phyloP scores from a whole-genome alignment of 92 coral and sea anemone species.

The Zoanthus solanderi region DNA sequence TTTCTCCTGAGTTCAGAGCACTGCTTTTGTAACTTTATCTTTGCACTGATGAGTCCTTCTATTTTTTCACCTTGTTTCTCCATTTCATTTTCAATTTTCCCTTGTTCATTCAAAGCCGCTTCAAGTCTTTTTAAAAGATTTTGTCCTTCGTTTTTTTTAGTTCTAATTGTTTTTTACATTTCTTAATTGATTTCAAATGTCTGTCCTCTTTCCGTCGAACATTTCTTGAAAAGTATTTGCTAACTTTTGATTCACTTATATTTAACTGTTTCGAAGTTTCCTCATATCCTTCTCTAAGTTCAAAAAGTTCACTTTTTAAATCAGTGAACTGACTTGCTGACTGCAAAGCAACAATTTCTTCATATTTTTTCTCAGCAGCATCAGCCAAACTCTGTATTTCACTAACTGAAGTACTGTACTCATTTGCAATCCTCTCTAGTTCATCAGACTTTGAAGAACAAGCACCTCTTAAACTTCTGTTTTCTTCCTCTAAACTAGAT shows the following conservation, averaged over 20 bases:
- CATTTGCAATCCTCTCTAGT: not conserved
- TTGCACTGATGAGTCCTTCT: not conserved
- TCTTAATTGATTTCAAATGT: not conserved
- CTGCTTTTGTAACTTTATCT: not conserved
- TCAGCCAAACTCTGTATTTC: not conserved
- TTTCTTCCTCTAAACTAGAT: conserved; percentile 8
- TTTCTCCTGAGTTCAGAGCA: not conserved
- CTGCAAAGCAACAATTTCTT: not conserved
- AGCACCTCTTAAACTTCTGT: not conserved
- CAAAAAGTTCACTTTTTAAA: conserved; percentile 5
- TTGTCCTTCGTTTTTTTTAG: not conserved
- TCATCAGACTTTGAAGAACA: not conserved
- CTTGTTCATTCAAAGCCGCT: not conserved
- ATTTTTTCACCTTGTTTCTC: not conserved
- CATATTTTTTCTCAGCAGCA: not conserved
- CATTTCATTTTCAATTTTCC: not conserved
- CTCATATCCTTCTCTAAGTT: not conserved
- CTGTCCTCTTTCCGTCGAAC: conserved; percentile 35
- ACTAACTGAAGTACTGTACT: not conserved
- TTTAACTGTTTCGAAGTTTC: not conserved
- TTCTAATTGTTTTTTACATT: not conserved
- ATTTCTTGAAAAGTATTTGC: conserved; percentile 24
- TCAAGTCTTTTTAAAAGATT: not conserved
- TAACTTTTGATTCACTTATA: not conserved
- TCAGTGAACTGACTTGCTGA: not conserved